phyloP scores from a whole-genome alignment of 1,140 invertebrate species.

The Sitophilus oryzae region DNA sequence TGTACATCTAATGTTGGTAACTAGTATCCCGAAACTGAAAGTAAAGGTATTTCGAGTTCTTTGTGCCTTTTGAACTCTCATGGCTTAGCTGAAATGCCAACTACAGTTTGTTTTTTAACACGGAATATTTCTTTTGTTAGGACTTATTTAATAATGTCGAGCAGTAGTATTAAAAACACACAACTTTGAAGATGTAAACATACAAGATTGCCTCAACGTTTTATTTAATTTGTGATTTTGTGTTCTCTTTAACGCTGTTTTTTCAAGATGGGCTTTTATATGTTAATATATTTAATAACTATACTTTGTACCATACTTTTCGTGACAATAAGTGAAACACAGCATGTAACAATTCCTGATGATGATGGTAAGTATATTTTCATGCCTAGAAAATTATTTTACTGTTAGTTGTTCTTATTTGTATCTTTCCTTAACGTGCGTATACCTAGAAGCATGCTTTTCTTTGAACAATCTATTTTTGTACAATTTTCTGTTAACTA shows the following conservation, averaged over 20 bases:
- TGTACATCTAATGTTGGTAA: neutral
- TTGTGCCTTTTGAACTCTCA: constrained; percentile 18
- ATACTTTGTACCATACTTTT: no score
- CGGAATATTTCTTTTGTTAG: neutral
- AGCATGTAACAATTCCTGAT: neutral
- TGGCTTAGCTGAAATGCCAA: neutral
- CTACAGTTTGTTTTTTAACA: neutral
- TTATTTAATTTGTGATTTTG: neutral
- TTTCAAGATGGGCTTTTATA: neutral
- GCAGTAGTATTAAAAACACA: no score
- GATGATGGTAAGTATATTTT: neutral
- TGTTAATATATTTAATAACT: no score
- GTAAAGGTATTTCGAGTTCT: constrained; percentile 10
- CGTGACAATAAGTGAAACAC: neutral
- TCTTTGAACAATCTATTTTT: no score
- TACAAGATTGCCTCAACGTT: no score
- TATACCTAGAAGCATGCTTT: no score
- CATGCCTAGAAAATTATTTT: neutral
- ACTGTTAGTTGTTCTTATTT: neutral
- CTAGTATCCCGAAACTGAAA: constrained; percentile 3
- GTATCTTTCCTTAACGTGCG: no score
- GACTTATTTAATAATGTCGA: no score
- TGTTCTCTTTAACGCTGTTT: neutral
- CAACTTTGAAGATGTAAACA: neutral
- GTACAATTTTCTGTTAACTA: no score